phyloP scores from a whole-genome alignment of 2,888 invertebrate species.

The Idaea dimidiata region DNA sequence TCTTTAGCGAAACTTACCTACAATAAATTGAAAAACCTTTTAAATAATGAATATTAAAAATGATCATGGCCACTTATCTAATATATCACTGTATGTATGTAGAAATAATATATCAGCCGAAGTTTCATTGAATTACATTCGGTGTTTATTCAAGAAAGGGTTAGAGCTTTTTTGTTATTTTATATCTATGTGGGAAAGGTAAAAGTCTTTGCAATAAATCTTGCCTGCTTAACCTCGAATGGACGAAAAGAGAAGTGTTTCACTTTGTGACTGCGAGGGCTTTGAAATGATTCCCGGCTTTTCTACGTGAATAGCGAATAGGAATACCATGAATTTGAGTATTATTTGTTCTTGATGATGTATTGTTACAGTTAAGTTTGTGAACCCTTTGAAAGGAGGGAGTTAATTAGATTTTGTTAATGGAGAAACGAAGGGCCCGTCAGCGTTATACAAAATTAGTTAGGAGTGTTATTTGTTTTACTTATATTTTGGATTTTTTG shows the following conservation, averaged over 20 bases:
- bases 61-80: too few species aligned
- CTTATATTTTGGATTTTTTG: not conserved
- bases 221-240: not conserved
- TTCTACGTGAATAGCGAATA: not conserved
- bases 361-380: not conserved
- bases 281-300: not conserved
- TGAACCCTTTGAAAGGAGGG: not conserved
- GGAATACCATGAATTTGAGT: not conserved
- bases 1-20: too few species aligned
- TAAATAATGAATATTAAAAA: too few species aligned
- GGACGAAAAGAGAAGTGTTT: not conserved
- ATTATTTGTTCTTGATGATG: not conserved
- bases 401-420: not conserved
- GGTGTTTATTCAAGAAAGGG: not conserved
- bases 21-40: too few species aligned
- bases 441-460: not conserved
- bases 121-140: not conserved
- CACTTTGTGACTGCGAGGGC: constrained; percentile 1
- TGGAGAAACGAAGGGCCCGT: not conserved
- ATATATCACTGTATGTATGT: not conserved
- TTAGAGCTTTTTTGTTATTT: not conserved
- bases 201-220: constrained; percentile 1
- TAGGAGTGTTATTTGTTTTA: not conserved
- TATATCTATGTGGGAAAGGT: not conserved
- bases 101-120: not conserved